Percentiles rank a stretch among this genome's conserved stretches.
phyloP scores from a whole-genome alignment of 2,113 vertebrate species.

The Bothrops jararaca region DNA sequence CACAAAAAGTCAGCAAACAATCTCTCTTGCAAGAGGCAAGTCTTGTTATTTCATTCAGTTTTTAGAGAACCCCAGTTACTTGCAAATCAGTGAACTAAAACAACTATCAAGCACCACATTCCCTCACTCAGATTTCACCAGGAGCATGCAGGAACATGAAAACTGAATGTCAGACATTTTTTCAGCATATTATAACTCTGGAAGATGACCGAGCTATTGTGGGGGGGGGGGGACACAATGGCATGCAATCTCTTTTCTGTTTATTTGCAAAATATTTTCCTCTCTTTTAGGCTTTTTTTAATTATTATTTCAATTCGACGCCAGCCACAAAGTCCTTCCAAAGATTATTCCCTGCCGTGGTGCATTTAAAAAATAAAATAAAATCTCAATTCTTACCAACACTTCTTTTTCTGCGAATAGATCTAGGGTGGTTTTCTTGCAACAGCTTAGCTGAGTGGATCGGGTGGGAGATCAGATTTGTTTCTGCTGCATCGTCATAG shows the following conservation, averaged over 20 bases:
- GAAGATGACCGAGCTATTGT: slow-evolving; percentile 25
- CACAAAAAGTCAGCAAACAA: neutral
- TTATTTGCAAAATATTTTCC: neutral
- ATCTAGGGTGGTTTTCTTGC: slow-evolving; percentile 82
- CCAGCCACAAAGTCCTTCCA: slow-evolving; percentile 25
- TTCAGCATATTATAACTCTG: slow-evolving; percentile 56
- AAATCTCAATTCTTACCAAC: slow-evolving; percentile 78
- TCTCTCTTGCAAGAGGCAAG: neutral
- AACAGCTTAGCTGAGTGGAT: slow-evolving; percentile 73
- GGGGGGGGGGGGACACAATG: neutral
- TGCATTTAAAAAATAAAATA: neutral
- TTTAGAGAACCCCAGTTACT: neutral
- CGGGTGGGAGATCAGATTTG: slow-evolving; percentile 77
- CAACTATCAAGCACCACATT: slow-evolving; percentile 38
- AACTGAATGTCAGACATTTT: slow-evolving; percentile 88
- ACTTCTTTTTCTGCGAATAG: slow-evolving; percentile 89
- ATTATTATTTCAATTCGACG: slow-evolving; percentile 13
- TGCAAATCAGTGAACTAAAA: slow-evolving; percentile 29
- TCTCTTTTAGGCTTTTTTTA: neutral
- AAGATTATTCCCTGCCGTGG: neutral
- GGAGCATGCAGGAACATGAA: slow-evolving; percentile 81
- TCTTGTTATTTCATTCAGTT: neutral
- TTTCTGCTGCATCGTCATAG: slow-evolving; percentile 83
- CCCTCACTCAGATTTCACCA: slow-evolving; percentile 59
- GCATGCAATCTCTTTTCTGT: slow-evolving; percentile 27